These are phyloP conservation scores for Drosophila tropicalis DNA, from an alignment of 1,140 invertebrate genomes.

Conservation along the genomic window DNA sequence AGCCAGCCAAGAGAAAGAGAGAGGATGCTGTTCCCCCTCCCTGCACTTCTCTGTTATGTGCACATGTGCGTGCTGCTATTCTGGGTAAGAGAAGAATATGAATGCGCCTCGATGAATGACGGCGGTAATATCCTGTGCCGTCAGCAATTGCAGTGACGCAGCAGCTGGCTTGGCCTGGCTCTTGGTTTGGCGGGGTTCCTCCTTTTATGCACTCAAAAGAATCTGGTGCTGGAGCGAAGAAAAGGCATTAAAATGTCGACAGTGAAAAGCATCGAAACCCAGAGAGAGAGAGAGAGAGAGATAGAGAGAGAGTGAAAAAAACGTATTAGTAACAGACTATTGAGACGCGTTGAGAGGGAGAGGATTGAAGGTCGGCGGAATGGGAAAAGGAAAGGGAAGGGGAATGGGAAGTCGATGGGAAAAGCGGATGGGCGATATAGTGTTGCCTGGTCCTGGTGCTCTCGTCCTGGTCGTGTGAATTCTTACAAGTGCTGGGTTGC, in stretches of 20 bases:
- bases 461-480: constrained; percentile 61
- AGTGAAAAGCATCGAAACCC: constrained; percentile 50
- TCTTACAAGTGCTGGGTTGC: constrained; percentile 65
- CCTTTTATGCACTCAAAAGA: constrained; percentile 78
- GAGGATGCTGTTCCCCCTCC: background rate
- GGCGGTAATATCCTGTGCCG: constrained; percentile 80
- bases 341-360: constrained; percentile 59
- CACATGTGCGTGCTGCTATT: constrained; percentile 61
- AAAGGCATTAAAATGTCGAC: constrained; percentile 78
- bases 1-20: background rate
- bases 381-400: background rate
- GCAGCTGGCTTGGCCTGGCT: constrained; percentile 42
- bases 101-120: constrained; percentile 70
- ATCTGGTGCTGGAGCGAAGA: constrained; percentile 61
- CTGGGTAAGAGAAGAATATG: constrained; percentile 49
- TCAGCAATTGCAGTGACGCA: constrained; percentile 72
- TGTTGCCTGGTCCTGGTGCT: constrained; percentile 21
- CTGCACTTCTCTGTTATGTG: background rate
- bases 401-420: constrained; percentile 25
- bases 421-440: background rate
- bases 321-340: constrained; percentile 81
- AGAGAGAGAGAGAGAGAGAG: background rate
- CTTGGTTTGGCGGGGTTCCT: constrained; percentile 9
- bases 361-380: constrained; percentile 1
- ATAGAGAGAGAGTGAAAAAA: constrained; percentile 28